These are phyloP conservation scores for Pionites leucogaster DNA, from an alignment of 2,113 vertebrate species.

Conservation along the genomic window DNA sequence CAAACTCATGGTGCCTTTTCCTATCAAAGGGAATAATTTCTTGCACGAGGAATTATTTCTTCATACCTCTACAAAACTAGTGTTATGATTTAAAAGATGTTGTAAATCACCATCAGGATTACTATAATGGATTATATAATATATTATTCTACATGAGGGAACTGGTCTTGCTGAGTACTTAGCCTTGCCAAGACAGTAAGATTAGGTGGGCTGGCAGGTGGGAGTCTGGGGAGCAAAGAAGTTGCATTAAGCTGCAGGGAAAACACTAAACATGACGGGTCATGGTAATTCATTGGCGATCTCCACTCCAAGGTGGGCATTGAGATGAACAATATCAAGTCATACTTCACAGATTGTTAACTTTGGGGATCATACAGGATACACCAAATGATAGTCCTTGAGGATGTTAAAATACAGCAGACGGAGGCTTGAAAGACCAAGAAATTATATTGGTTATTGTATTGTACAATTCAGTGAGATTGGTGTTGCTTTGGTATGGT, in stretches of 20 bases:
- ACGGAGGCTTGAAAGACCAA: neutral
- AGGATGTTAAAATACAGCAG: neutral
- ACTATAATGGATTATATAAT: neutral
- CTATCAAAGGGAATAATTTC: neutral
- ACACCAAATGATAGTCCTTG: neutral
- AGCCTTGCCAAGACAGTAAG: neutral
- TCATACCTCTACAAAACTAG: neutral
- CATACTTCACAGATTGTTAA: neutral
- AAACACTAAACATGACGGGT: neutral
- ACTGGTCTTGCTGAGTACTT: neutral
- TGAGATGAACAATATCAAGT: neutral
- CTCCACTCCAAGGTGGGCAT: neutral
- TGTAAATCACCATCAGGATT: neutral
- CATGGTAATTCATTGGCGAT: neutral
- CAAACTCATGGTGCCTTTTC: neutral
- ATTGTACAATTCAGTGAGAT: neutral
- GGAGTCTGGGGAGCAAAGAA: slow-evolving; percentile 8
- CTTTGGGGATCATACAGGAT: neutral
- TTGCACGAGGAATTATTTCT: neutral
- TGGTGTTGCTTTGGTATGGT: neutral
- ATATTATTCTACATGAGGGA: neutral
- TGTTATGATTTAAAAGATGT: neutral
- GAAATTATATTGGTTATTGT: neutral
- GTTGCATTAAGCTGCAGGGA: neutral
- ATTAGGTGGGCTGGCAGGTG: slow-evolving; percentile 13